A percentile compares a stretch with the other conserved stretches of the same genome.
Evolutionary conservation across 2,113 vertebrate genomes (phyloP).

Genomic region (Dromiciops gliroides): DNA sequence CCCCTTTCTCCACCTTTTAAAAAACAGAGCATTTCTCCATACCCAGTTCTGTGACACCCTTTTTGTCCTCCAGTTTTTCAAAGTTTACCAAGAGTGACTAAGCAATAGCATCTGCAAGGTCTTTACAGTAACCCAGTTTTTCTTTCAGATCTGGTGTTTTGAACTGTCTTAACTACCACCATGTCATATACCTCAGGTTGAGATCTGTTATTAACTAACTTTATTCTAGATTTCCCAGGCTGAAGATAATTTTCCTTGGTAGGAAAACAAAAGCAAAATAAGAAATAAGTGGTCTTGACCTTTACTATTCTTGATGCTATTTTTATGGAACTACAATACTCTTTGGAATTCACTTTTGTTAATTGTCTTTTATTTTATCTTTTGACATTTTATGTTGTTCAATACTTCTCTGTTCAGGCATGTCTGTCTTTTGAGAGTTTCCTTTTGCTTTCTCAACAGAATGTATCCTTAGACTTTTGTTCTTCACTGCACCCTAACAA

Average conservation of each 20-base stretch:
- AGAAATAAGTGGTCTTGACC: not conserved
- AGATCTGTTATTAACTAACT: not conserved
- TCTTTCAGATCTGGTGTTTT: not conserved
- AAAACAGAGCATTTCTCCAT: not conserved
- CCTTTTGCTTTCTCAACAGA: not conserved
- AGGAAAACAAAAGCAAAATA: not conserved
- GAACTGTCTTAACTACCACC: not conserved
- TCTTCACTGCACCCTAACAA: not conserved
- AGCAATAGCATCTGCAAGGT: not conserved
- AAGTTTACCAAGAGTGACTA: not conserved
- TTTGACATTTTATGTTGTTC: not conserved
- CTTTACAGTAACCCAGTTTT: not conserved
- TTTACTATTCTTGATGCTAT: not conserved
- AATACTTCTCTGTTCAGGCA: not conserved
- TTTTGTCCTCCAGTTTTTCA: not conserved
- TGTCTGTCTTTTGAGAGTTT: not conserved
- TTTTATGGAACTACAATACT: not conserved
- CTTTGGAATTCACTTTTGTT: not conserved
- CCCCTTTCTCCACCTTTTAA: not conserved
- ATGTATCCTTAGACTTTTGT: not conserved
- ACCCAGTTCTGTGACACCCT: not conserved
- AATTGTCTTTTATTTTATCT: not conserved
- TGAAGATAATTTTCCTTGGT: not conserved
- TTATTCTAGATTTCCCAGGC: not conserved
- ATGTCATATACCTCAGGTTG: not conserved